Percentiles rank a stretch among this genome's conserved stretches.
Evolutionary conservation across 2,797 vertebrate species (phyloP).

Genomic region (Mormyrus hasselquistii): DNA sequence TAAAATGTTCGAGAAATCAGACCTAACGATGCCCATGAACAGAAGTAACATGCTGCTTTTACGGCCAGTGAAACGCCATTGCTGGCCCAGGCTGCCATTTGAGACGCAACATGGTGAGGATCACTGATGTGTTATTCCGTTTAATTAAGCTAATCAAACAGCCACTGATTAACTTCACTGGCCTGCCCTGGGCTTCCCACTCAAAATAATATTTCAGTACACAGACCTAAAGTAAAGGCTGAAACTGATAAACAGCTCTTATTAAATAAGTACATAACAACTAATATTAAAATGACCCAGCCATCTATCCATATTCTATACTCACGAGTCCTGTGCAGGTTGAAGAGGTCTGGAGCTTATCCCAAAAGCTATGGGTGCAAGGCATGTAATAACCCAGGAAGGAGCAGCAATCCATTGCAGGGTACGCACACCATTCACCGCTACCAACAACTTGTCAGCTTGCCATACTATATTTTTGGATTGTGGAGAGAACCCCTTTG

Average conservation of each 20-base stretch:
- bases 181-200: neutral
- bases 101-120: neutral
- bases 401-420: neutral
- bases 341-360: neutral
- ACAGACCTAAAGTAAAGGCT: neutral
- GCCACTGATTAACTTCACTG: neutral
- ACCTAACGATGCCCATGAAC: neutral
- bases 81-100: neutral
- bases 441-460: neutral
- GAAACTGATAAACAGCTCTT: neutral
- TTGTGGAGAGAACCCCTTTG: neutral
- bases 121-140: neutral
- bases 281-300: neutral
- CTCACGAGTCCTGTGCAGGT: neutral
- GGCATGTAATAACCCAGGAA: neutral
- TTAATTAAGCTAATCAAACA: neutral
- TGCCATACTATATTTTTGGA: neutral
- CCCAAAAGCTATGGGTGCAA: neutral
- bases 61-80: neutral
- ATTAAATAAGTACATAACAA: neutral
- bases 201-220: neutral
- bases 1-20: no score
- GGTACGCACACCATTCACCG: neutral
- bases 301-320: neutral
- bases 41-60: neutral